Evolutionary conservation across 1,140 invertebrate genomes (phyloP).

Genomic region (Pogonognathellus flavescens): DNA sequence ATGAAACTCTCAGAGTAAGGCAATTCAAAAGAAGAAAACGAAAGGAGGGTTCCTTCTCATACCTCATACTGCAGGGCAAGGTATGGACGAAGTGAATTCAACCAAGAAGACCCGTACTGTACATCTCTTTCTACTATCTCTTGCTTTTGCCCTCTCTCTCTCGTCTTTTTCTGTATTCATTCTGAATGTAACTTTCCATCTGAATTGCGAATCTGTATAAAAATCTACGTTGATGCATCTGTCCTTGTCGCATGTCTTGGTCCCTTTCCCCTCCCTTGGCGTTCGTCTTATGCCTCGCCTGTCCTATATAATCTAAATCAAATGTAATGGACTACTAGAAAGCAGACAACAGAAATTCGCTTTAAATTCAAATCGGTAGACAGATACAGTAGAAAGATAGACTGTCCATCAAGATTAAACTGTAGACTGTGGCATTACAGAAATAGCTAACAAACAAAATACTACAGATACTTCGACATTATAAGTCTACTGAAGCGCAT

Average conservation of each 20-base stretch:
- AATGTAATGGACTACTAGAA: conserved; percentile 15
- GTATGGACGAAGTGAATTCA: too few species aligned
- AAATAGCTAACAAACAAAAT: not conserved
- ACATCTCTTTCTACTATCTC: conserved; percentile 23
- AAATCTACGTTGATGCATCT: conserved; percentile 17
- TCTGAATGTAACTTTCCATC: conserved; percentile 18
- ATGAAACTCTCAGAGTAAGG: too few species aligned
- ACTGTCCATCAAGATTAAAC: not conserved
- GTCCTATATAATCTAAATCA: conserved; percentile 22
- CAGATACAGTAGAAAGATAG: not conserved
- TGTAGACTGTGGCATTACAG: not conserved
- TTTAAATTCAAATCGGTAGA: conserved; percentile 36
- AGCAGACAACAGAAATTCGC: conserved; percentile 26
- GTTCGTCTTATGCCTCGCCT: not conserved
- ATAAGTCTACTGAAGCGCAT: too few species aligned
- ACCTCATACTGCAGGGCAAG: too few species aligned
- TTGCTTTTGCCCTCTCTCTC: not conserved
- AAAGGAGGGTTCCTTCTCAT: too few species aligned
- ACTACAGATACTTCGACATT: not conserved
- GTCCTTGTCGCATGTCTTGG: conserved; percentile 3
- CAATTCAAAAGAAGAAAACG: too few species aligned
- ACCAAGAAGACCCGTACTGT: too few species aligned
- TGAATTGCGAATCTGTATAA: conserved; percentile 29
- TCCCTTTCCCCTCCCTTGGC: not conserved
- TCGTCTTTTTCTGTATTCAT: conserved; percentile 24